Evolutionary conservation across 23 tunicate genomes (phyloP).

Genomic region (Botrylloides violaceus): DNA sequence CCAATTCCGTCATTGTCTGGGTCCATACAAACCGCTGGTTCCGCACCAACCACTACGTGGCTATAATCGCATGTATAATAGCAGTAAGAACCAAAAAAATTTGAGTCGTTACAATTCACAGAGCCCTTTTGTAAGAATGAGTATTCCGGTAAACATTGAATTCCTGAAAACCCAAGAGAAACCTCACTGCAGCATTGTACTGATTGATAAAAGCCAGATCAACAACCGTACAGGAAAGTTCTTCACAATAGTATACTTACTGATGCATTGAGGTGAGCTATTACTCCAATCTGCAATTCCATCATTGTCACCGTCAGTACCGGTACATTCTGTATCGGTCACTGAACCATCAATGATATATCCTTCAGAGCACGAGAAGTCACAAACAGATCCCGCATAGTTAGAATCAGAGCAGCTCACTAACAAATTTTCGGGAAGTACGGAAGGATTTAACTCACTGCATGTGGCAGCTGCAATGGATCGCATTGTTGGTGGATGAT

Average conservation of each 20-base stretch:
- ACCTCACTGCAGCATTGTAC: no score
- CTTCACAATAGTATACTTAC: slow-evolving; percentile 1
- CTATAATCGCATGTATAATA: slow-evolving; percentile 15
- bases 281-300: slow-evolving; percentile 11
- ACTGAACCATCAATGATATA: background rate
- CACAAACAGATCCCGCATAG: slow-evolving; percentile 1
- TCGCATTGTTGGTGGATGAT: background rate
- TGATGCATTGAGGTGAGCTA: background rate
- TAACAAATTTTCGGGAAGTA: background rate
- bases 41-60: background rate
- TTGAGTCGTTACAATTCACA: slow-evolving; percentile 14
- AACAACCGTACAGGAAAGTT: background rate
- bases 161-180: no score
- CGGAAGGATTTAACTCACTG: background rate
- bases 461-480: background rate
- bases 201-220: background rate
- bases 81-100: slow-evolving; percentile 6
- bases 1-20: slow-evolving; percentile 14
- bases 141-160: slow-evolving; percentile 18
- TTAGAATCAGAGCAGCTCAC: slow-evolving; percentile 6
- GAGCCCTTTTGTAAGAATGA: slow-evolving; percentile 8
- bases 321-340: background rate
- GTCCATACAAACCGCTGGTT: slow-evolving; percentile 9
- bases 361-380: slow-evolving; percentile 16
- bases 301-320: slow-evolving; percentile 13